These are phyloP conservation scores for Nudaria mundana DNA, from an alignment of 2,888 invertebrate genomes.

Conservation along the genomic window DNA sequence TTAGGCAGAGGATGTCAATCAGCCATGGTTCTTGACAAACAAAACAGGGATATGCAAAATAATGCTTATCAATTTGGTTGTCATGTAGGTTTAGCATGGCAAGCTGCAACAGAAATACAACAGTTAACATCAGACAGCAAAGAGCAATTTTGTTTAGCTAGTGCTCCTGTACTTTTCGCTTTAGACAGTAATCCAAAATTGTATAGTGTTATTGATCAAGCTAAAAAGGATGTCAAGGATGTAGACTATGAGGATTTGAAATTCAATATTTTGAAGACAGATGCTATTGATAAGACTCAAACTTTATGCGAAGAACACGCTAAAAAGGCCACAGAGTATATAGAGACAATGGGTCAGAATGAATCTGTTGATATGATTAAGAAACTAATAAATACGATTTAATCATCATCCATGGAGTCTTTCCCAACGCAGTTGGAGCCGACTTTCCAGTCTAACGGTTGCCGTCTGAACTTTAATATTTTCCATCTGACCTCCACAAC, in stretches of 20 bases:
- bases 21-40: conserved; percentile 88
- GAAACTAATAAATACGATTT: conserved; percentile 68
- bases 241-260: conserved; percentile 84
- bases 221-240: conserved; percentile 83
- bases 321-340: conserved; percentile 60
- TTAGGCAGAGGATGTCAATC: conserved; percentile 90
- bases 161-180: conserved; percentile 92
- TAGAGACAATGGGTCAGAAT: conserved; percentile 63
- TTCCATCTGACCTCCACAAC: no score
- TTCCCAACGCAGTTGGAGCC: no score
- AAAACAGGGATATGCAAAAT: conserved; percentile 84
- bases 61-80: conserved; percentile 90
- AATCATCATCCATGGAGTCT: no score
- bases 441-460: no score
- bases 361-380: conserved; percentile 73
- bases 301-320: conserved; percentile 66
- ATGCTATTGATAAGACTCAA: conserved; percentile 68
- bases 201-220: conserved; percentile 83
- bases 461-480: no score
- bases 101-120: conserved; percentile 80
- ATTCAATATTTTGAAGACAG: conserved; percentile 71
- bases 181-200: conserved; percentile 88
- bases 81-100: conserved; percentile 91
- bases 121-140: conserved; percentile 81
- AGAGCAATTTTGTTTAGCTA: conserved; percentile 86